Conservation (phyloP, 2,888 invertebrate genomes). For the Xylota sylvarum region DNA sequence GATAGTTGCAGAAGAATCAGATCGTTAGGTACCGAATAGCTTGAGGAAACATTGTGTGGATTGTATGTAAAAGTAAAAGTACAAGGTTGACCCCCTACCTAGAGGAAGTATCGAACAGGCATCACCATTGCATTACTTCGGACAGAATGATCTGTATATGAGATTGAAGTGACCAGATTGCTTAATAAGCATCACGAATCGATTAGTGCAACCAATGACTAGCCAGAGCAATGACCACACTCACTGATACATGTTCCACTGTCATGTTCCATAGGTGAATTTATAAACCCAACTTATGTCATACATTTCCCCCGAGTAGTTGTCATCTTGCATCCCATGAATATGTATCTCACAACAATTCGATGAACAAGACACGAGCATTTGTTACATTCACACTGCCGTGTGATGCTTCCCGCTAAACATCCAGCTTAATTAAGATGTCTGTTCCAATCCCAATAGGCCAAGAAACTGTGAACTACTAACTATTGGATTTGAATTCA, state of each 20-base stretch:
- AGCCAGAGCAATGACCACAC: neutral
- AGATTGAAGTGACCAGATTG: no score
- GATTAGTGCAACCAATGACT: neutral
- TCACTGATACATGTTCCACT: constrained; percentile 3
- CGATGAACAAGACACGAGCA: constrained; percentile 71
- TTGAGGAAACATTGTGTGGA: no score
- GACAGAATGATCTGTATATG: no score
- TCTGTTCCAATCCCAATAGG: neutral
- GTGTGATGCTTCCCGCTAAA: constrained; percentile 56
- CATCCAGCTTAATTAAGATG: constrained; percentile 64
- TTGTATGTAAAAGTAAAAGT: no score
- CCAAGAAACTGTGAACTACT: constrained; percentile 37
- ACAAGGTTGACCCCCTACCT: no score
- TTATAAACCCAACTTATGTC: constrained; percentile 24
- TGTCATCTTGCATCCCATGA: constrained; percentile 42
- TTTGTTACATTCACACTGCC: constrained; percentile 71
- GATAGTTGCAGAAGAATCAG: no score
- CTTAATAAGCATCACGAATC: constrained; percentile 3
- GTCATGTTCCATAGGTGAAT: neutral
- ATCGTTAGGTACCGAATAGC: no score
- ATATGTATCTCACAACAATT: constrained; percentile 48
- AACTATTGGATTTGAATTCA: constrained; percentile 50
- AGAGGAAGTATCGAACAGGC: no score
- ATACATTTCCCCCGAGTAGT: constrained; percentile 13
- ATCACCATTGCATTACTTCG: no score